Evolutionary conservation across 2,888 invertebrate species (phyloP).

Genomic region (Euproctis similis): DNA sequence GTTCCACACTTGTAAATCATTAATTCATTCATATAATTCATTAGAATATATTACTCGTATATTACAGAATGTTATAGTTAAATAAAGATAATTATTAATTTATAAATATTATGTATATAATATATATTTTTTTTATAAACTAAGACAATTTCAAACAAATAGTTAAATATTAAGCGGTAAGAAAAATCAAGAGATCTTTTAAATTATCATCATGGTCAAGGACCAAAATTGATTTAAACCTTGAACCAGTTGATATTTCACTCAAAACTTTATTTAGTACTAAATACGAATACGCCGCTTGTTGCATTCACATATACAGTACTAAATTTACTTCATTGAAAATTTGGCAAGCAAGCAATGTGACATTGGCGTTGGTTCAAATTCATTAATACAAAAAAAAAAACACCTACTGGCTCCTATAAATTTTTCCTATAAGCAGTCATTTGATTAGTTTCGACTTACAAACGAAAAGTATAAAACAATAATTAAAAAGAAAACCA

Average conservation of each 20-base stretch:
- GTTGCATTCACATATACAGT: too few species aligned
- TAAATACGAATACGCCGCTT: too few species aligned
- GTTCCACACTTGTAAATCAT: slow-evolving; percentile 47
- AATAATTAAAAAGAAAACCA: slow-evolving; percentile 31
- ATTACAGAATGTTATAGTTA: slow-evolving; percentile 50
- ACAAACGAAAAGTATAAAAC: slow-evolving; percentile 27
- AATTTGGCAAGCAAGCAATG: too few species aligned
- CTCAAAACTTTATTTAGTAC: too few species aligned
- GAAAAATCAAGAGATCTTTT: slow-evolving; percentile 40
- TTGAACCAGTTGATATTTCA: too few species aligned
- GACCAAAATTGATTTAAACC: too few species aligned
- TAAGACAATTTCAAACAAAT: slow-evolving; percentile 30
- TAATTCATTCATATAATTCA: slow-evolving; percentile 59
- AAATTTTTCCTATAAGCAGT: too few species aligned
- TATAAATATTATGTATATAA: slow-evolving; percentile 60
- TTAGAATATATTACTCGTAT: slow-evolving; percentile 61
- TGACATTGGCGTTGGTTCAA: too few species aligned
- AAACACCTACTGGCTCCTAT: too few species aligned
- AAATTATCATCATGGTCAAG: too few species aligned
- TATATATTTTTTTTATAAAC: slow-evolving; percentile 46
- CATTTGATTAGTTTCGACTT: slow-evolving; percentile 17
- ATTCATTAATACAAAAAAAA: too few species aligned
- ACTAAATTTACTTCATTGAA: too few species aligned
- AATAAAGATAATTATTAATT: slow-evolving; percentile 50
- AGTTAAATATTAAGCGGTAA: slow-evolving; percentile 28